Base-by-base conservation (phyloP, 2,113 vertebrate species). In the Oryzias celebensis region DNA sequence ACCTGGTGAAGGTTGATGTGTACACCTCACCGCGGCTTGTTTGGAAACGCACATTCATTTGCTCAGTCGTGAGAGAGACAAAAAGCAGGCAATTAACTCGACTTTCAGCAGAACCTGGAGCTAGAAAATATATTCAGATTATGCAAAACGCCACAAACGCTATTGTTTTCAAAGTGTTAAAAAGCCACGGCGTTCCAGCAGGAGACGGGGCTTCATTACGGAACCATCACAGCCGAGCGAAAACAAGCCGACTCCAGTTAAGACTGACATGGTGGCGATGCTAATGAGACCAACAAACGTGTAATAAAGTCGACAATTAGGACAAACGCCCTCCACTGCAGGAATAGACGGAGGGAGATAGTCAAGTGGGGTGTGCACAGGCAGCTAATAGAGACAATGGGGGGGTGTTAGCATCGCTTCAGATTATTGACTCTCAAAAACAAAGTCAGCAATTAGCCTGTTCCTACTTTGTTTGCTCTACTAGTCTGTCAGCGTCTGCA, bases 101-200 rank as follows among this genome's bases (percentile, higher is more conserved):
- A 93, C 90, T 92, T 92, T 91, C 89, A 89, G 88, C 90, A 86
- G 89, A 93, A 91, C 89, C 84, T 72, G 7, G 48, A 90, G 88
- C 88, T 91, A 92, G 85, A 92, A 92, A 92, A 93, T 93, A 89
- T 92, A 92, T 92, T 92, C 90, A 90, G 84, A 92, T 92, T 92
- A 93, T 93, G 91, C 91, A 92, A 91, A 93, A 91, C 71, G 80
- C 76, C 36, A 82, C 82, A 85, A 84, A 74, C 54, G 77, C 91
- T 90, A 90, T 93, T 93, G 91, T 92, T 92, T 92, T 92, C 91
- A 91, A 92, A 91, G 88, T 83, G 89, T 36, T 36, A 2, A 10
- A 3, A 36, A 36, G 36, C 36, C 36, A 12, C 36, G 36, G 36
- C 10, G 36, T 36, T 36, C 8, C 36, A 28, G 26, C 26, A 28